A percentile compares a stretch with the other conserved stretches of the same genome.
phyloP scores from a whole-genome alignment of 2,113 vertebrate genomes.

The Balaenoptera acutorostrata region DNA sequence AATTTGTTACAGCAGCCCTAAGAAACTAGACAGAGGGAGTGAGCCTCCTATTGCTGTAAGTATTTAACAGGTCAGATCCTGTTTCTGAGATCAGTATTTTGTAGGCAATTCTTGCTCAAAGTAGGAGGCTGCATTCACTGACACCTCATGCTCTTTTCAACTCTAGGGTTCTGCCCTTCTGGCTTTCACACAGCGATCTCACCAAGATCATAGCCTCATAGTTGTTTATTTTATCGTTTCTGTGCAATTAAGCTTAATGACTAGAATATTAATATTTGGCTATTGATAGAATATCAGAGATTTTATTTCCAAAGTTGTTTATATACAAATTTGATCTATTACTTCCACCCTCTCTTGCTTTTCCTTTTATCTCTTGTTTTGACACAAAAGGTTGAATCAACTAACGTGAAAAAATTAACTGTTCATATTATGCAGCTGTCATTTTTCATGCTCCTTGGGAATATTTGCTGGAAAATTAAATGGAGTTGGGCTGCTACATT shows the following conservation, averaged over 20 bases:
- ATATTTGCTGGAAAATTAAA: slow-evolving; percentile 60
- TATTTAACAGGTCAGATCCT: not conserved
- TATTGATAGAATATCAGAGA: not conserved
- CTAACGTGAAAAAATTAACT: slow-evolving; percentile 50
- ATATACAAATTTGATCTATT: not conserved
- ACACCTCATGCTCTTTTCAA: not conserved
- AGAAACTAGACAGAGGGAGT: not conserved
- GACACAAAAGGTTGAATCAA: slow-evolving; percentile 36
- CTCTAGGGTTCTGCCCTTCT: not conserved
- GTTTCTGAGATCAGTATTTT: not conserved
- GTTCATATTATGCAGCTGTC: slow-evolving; percentile 49
- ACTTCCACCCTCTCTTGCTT: not conserved
- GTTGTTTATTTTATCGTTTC: not conserved
- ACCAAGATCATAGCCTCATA: not conserved
- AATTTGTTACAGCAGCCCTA: not conserved
- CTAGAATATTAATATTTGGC: not conserved
- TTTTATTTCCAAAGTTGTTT: not conserved
- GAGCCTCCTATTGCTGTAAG: not conserved
- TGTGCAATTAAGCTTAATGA: not conserved
- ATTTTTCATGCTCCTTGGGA: slow-evolving; percentile 39
- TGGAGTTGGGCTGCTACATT: slow-evolving; percentile 37
- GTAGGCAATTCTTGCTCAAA: not conserved
- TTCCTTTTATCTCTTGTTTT: not conserved
- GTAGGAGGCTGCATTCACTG: not conserved
- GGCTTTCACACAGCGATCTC: not conserved